Base-by-base conservation (phyloP, 2,113 vertebrate genomes). In the Patagioenas fasciata region DNA sequence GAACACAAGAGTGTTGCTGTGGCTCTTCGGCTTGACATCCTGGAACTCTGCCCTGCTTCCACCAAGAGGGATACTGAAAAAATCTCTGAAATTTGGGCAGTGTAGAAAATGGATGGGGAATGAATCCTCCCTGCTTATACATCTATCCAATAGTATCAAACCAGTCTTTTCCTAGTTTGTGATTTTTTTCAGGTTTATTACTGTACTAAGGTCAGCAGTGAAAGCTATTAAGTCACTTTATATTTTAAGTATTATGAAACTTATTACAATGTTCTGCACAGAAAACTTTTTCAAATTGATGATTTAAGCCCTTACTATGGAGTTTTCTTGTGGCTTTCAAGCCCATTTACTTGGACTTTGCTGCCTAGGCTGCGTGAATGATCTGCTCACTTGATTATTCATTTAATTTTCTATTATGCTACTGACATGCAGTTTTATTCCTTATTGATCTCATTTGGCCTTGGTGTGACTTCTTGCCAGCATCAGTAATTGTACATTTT, bases 401-500 rank as follows among this genome's bases (percentile, higher is more conserved):
- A 84, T 91, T 93, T 90, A 29, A 60, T 11, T 92, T 96, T 91
- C 86, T 90, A 40, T 94, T 96, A 79, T 86, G 57, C 42, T 64
- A 34, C 38, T 64, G 89, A 86, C 28, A 73, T 73, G n/a, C 36
- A 77, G 53, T 50, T 93, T 86, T 84, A 88, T 93, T 91, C 95
- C 82, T 61, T 88, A 85, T 57, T 95, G 81, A 93, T 94, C 72
- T 74, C 72, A 44, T 94, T 91, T 94, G 80, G 56, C 78, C 83
- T 80, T 86, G 31, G 19, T 92, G 64, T 92, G 88, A 89, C 77
- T 91, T 96, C 85, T 89, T 88, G 51, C 80, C 60, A 79, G 65
- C 20, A 51, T 81, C 66, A 89, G 65, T 91, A 93, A 95, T 85
- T 94, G 78, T 57, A 80, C 40, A 77, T 92, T 90, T 95, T 94